phyloP scores from a whole-genome alignment of 1,140 invertebrate species.

The Drosophila lini region DNA sequence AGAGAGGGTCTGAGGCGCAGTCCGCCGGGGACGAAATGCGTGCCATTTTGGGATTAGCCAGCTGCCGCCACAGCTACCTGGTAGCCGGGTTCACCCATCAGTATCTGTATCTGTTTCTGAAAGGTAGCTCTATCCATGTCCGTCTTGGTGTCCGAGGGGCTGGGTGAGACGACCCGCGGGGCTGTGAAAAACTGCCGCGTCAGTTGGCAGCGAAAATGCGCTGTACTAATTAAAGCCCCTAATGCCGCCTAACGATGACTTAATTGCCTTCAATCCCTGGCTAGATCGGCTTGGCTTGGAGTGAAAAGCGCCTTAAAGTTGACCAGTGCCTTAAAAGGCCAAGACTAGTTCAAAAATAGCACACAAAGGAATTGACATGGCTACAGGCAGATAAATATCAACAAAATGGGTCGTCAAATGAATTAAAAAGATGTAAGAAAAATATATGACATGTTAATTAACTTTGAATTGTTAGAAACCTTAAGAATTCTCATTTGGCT shows the following conservation, averaged over 20 bases:
- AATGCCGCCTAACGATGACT: constrained; percentile 72
- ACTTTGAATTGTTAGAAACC: not conserved
- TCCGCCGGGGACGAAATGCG: constrained; percentile 48
- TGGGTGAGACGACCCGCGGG: constrained; percentile 37
- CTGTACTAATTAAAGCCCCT: constrained; percentile 61
- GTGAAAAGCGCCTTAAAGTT: constrained; percentile 36
- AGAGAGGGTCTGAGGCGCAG: constrained; percentile 2
- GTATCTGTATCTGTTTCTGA: constrained; percentile 20
- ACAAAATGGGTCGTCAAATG: constrained; percentile 16
- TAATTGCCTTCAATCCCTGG: constrained; percentile 60
- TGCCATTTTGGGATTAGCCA: constrained; percentile 70
- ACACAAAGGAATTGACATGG: constrained; percentile 47
- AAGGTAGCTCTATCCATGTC: constrained; percentile 5
- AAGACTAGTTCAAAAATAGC: constrained; percentile 54
- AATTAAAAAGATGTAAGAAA: too few species aligned
- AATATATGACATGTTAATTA: too few species aligned
- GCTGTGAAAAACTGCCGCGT: constrained; percentile 54
- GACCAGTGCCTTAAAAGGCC: constrained; percentile 41
- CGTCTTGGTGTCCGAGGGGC: constrained; percentile 15
- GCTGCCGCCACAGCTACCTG: constrained; percentile 39
- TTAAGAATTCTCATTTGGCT: not conserved
- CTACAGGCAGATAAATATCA: constrained; percentile 6
- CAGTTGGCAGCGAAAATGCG: constrained; percentile 36
- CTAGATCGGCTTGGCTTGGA: constrained; percentile 10
- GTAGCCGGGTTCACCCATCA: constrained; percentile 1